Percentiles rank a stretch among this genome's conserved stretches.
These are phyloP conservation scores for Danionella dracula DNA, from an alignment of 2,797 vertebrate species.

Conservation along the genomic window DNA sequence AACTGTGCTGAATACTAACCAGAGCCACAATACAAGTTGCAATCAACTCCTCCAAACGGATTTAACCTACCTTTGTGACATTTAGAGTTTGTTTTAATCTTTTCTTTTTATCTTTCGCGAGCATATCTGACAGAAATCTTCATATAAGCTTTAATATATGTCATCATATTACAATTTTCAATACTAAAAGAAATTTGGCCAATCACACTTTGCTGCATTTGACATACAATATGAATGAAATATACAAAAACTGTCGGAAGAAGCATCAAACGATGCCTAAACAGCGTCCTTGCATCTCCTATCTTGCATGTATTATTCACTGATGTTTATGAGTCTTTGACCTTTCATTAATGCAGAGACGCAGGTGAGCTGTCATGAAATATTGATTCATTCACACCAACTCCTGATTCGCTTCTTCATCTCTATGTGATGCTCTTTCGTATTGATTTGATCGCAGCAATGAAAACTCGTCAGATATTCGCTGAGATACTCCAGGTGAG, in stretches of 20 bases:
- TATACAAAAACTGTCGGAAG: too few relatives aligned
- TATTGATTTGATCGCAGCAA: not conserved
- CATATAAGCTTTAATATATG: too few relatives aligned
- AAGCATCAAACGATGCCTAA: too few relatives aligned
- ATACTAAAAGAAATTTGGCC: too few relatives aligned
- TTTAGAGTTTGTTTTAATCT: not conserved
- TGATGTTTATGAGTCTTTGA: not conserved
- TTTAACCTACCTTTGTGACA: too few relatives aligned
- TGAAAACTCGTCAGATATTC: not conserved
- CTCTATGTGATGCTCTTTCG: not conserved
- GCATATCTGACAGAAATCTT: too few relatives aligned
- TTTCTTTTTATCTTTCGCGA: too few relatives aligned
- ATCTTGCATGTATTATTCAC: not conserved
- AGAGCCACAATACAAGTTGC: constrained; percentile 45
- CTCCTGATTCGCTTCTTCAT: not conserved
- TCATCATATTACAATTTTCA: too few relatives aligned
- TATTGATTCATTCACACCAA: not conserved
- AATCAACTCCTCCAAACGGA: not conserved
- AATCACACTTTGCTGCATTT: too few relatives aligned
- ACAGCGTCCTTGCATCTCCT: too few relatives aligned
- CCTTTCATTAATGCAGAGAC: not conserved
- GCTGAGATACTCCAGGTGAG: not conserved
- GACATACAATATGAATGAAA: too few relatives aligned
- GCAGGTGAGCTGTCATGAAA: not conserved
- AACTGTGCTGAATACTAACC: constrained; percentile 56